Percentiles rank a stretch among this genome's conserved stretches.
These are phyloP conservation scores for Hapalemur alaotrensis DNA, from an alignment of 2,797 vertebrate species.

Conservation along the genomic window DNA sequence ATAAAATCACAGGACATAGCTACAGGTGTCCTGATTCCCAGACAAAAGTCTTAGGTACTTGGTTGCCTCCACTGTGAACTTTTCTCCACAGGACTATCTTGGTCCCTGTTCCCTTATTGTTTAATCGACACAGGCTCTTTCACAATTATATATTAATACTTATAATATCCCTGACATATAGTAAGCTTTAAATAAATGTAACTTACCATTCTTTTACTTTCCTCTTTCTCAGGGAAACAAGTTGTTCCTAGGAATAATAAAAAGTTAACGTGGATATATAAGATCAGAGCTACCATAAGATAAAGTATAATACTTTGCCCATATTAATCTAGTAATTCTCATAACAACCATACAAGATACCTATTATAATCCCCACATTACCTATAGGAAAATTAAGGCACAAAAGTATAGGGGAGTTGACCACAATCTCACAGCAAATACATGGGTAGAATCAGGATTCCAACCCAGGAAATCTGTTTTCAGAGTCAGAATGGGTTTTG, in stretches of 20 bases:
- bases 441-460: neutral
- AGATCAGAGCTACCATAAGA: too few species aligned
- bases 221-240: too few species aligned
- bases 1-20: neutral
- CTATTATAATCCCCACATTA: neutral
- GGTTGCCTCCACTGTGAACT: neutral
- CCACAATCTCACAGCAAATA: neutral
- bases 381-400: neutral
- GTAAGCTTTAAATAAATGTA: too few species aligned
- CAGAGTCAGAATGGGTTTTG: neutral
- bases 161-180: too few species aligned
- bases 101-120: neutral
- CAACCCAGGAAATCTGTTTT: neutral
- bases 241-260: too few species aligned
- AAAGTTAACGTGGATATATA: too few species aligned
- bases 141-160: neutral
- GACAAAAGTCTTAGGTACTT: neutral
- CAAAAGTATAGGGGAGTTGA: neutral
- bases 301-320: neutral
- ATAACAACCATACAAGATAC: neutral
- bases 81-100: neutral
- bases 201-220: too few species aligned
- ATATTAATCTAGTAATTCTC: neutral
- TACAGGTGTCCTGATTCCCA: conserved; percentile 8
- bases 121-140: neutral